Percentiles rank a stretch among this genome's conserved stretches.
phyloP scores from a whole-genome alignment of 2,888 invertebrate species.

The Trachelus troglodyta region DNA sequence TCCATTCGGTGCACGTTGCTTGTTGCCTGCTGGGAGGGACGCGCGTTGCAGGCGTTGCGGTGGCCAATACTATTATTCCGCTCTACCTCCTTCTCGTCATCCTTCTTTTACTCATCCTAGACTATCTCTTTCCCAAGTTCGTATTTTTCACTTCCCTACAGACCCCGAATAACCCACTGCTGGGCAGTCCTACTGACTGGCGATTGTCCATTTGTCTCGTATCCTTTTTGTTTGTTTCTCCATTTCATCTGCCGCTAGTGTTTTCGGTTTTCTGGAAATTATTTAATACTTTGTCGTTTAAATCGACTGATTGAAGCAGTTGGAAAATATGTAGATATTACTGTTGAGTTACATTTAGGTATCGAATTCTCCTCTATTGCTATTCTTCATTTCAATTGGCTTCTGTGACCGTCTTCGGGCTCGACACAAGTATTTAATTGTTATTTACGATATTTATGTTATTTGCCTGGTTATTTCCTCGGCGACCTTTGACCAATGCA shows the following conservation, averaged over 20 bases:
- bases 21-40: conserved; percentile 33
- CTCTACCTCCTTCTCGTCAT: conserved; percentile 17
- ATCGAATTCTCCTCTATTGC: no score
- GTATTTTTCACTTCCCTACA: conserved; percentile 17
- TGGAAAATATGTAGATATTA: no score
- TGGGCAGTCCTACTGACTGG: conserved; percentile 7
- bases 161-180: neutral
- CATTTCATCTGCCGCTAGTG: conserved; percentile 16
- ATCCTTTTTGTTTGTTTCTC: conserved; percentile 11
- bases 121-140: conserved; percentile 10
- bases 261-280: neutral
- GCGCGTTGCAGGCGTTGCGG: conserved; percentile 8
- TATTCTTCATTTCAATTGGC: no score
- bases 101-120: conserved; percentile 11
- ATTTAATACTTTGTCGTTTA: neutral
- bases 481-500: no score
- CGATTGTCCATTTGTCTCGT: conserved; percentile 31
- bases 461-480: no score
- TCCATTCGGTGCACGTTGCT: neutral
- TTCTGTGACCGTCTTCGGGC: no score
- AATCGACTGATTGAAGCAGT: no score
- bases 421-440: no score
- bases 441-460: no score
- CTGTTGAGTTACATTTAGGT: no score
- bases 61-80: neutral